Evolutionary conservation across 2,113 vertebrate genomes (phyloP), one percentile per base, ranked within the genome.

Genomic region (Oceanites oceanicus): DNA sequence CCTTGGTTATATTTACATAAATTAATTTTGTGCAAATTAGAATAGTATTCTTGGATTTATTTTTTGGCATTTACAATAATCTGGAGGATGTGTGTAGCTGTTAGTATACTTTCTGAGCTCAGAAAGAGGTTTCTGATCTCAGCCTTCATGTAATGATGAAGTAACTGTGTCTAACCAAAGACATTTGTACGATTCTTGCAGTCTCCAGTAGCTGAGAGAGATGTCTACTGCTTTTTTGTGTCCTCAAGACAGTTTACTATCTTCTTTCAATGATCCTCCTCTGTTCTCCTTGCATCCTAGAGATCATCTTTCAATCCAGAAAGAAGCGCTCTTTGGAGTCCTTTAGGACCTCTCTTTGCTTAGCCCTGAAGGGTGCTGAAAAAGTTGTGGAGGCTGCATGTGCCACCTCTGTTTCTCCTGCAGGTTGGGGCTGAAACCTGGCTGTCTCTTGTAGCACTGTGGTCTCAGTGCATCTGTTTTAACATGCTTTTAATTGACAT

Each of bases 401-500:
- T 66, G 38, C 26, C 36, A n/a, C 56, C 58, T 86, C 12, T 53
- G 9, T 65, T 91, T 53, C 22, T 90, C 14, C 53, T 78, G 42
- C 44, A 75, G 77, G 25, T 44, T 91, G 74, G n/a, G 21, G 15
- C 56, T 56, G 56, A 52, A 90, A 52, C 71, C 14, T 61, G 27
- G 44, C 19, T 94, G 66, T 50, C n/a, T 85, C 77, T 30, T 56
- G 14, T 45, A 55, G 52, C 40, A 9, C 59, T 74, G 44, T 1
- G 1, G 71, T 61, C 52, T 55, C 52, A 44, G 55, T 65, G 34
- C 63, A 23, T 96, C 77, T 75, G 40, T 89, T 96, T 88, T 90
- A 96, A 85, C 21, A 3, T 79, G 49, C 0, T 91, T 96, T 95
- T 93, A 92, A 93, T 88, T 94, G 86, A 78, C 36, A 20, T 95